Evolutionary conservation across 2,113 vertebrate genomes (phyloP).

Genomic region (Lota lota): DNA sequence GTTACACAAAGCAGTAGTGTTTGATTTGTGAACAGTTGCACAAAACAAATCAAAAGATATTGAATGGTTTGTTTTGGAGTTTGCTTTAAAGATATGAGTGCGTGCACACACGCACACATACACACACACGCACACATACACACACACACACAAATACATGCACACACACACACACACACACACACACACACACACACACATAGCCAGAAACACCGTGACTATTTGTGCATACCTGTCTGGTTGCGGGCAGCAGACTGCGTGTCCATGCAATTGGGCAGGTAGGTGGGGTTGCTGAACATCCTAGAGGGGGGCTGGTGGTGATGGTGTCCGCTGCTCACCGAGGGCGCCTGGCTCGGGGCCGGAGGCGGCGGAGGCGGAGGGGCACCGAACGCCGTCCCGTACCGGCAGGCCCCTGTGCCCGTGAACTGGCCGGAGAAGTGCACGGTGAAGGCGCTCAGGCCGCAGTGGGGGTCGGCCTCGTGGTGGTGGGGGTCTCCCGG

Average conservation of each 20-base stretch:
- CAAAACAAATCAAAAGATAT: too few relatives aligned
- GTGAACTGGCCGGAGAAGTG: slow-evolving; percentile 98
- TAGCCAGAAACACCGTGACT: not conserved
- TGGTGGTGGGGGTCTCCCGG: slow-evolving; percentile 85
- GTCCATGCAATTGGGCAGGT: slow-evolving; percentile 94
- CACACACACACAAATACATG: slow-evolving; percentile 1
- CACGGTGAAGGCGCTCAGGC: slow-evolving; percentile 93
- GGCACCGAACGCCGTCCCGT: slow-evolving; percentile 86
- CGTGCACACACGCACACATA: not conserved
- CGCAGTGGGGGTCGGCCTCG: slow-evolving; percentile 86
- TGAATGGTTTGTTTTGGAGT: too few relatives aligned
- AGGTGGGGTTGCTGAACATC: slow-evolving; percentile 90
- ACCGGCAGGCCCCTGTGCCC: slow-evolving; percentile 92
- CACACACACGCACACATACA: not conserved
- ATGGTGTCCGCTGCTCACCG: slow-evolving; percentile 52
- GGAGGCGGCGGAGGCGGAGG: slow-evolving; percentile 44
- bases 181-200: slow-evolving; percentile 15
- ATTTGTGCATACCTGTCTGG: slow-evolving; percentile 81
- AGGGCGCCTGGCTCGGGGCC: slow-evolving; percentile 33
- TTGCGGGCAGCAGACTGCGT: slow-evolving; percentile 84
- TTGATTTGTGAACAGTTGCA: too few relatives aligned
- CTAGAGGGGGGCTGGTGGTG: slow-evolving; percentile 74
- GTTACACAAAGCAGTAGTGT: too few relatives aligned
- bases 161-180: slow-evolving; percentile 2
- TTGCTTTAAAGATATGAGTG: too few relatives aligned